Conservation (phyloP, 2,113 vertebrate genomes). For the Charina bottae region DNA sequence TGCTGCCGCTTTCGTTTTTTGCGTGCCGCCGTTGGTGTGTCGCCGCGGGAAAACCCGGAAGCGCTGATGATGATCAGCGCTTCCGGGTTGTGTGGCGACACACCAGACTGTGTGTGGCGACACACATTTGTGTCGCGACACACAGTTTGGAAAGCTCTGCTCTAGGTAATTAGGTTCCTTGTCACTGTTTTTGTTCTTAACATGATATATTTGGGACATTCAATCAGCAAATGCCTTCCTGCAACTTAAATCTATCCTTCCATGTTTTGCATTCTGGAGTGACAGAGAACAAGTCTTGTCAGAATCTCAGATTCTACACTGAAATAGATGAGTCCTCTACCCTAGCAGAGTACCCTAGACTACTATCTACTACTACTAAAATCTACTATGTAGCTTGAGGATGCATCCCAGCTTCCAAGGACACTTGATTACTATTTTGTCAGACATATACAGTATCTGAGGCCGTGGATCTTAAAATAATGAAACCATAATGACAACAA, state of each 20-base stretch:
- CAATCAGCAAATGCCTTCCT: not conserved
- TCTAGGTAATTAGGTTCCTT: not conserved
- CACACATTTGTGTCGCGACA: no score
- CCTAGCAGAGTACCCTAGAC: no score
- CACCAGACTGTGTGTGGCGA: no score
- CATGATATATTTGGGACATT: not conserved
- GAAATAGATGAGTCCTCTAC: slow-evolving; percentile 23
- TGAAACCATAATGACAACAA: slow-evolving; percentile 40
- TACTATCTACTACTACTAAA: no score
- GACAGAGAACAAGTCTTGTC: not conserved
- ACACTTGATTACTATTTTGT: slow-evolving; percentile 44
- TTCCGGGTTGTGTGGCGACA: no score
- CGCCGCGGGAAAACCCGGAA: no score
- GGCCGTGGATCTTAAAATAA: slow-evolving; percentile 55
- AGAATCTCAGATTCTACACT: slow-evolving; percentile 28
- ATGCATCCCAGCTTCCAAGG: slow-evolving; percentile 32
- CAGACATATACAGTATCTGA: slow-evolving; percentile 50
- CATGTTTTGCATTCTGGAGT: not conserved
- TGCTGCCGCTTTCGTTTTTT: no score
- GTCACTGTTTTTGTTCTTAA: not conserved
- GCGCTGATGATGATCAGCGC: no score
- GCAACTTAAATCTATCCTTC: not conserved
- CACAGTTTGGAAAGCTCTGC: no score
- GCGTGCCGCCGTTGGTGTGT: no score
- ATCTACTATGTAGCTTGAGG: slow-evolving; percentile 52